phyloP scores from a whole-genome alignment of 2,888 invertebrate genomes.

The Nephrotoma appendiculata region DNA sequence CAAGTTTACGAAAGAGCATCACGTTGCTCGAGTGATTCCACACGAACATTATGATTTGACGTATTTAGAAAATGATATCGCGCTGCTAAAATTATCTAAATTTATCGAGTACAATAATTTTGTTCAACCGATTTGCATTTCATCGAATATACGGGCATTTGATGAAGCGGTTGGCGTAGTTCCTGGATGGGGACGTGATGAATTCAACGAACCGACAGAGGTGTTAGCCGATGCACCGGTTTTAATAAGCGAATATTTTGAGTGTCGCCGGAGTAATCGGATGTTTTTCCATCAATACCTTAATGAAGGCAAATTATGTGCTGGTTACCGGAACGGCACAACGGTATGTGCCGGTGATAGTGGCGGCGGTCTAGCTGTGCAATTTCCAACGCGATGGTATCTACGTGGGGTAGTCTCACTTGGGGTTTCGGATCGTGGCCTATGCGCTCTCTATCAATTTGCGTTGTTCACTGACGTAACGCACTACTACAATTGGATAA shows the following conservation, averaged over 20 bases:
- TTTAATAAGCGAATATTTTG: neutral
- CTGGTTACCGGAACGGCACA: neutral
- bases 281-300: neutral
- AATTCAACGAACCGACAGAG: neutral
- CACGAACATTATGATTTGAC: neutral
- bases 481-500: neutral
- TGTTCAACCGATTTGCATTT: neutral
- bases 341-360: neutral
- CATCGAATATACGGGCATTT: neutral
- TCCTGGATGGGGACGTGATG: neutral
- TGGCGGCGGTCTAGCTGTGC: neutral
- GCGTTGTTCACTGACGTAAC: neutral
- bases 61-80: neutral
- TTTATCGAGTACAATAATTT: neutral
- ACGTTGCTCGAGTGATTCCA: neutral
- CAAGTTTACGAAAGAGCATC: neutral
- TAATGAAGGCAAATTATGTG: neutral
- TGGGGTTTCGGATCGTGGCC: neutral
- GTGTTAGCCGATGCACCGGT: neutral
- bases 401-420: slow-evolving; percentile 1
- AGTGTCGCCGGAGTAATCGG: neutral
- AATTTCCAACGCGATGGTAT: neutral
- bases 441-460: neutral
- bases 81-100: neutral
- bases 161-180: neutral